Percentiles rank a stretch among this genome's conserved stretches.
Conservation (phyloP, 1,140 invertebrate species). For the Anastrepha ludens region DNA sequence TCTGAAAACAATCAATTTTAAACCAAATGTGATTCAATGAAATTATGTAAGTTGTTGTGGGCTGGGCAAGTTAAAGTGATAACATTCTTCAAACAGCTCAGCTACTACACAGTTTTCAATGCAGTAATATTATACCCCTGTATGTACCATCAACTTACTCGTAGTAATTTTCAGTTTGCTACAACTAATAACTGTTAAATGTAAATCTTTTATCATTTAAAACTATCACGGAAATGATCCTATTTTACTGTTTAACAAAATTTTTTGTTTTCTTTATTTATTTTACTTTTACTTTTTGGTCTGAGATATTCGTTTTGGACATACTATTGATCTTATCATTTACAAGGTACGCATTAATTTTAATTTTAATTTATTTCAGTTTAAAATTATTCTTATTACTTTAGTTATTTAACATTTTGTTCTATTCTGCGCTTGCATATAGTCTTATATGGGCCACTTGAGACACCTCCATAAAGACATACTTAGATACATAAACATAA, state of each 20-base stretch:
- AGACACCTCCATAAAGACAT: too few species aligned
- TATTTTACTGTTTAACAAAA: conserved; percentile 14
- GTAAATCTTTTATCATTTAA: neutral
- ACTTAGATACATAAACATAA: too few species aligned
- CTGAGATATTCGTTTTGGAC: too few species aligned
- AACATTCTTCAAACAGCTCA: too few species aligned
- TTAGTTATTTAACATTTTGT: conserved; percentile 29
- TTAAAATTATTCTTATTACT: neutral
- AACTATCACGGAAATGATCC: neutral
- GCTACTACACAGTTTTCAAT: too few species aligned
- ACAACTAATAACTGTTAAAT: neutral
- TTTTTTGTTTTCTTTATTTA: conserved; percentile 1
- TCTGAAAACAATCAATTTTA: too few species aligned
- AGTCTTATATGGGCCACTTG: neutral
- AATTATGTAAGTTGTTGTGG: too few species aligned
- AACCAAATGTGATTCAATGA: too few species aligned
- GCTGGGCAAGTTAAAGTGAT: too few species aligned
- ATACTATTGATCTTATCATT: too few species aligned
- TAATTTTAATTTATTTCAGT: conserved; percentile 29
- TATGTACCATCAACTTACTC: neutral
- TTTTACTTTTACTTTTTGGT: neutral
- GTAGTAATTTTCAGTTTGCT: neutral
- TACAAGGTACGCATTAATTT: conserved; percentile 19
- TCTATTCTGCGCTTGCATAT: neutral
- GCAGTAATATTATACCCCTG: too few species aligned